These are phyloP conservation scores for Chaetops frenatus DNA, from an alignment of 2,113 vertebrate species.

Conservation along the genomic window DNA sequence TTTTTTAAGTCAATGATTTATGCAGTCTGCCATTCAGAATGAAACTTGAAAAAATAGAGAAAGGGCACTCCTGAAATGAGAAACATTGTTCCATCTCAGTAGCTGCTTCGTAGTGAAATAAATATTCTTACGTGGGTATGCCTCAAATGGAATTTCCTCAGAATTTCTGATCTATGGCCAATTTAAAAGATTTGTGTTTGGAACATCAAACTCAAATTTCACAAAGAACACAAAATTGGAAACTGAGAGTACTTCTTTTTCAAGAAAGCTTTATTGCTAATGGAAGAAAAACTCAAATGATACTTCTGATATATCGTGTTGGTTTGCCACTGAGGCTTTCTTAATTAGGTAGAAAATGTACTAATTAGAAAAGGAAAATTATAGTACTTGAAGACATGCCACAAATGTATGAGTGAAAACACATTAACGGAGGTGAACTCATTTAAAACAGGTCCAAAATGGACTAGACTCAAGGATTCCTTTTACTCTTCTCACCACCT, in stretches of 20 bases:
- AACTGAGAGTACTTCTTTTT: neutral
- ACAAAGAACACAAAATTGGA: neutral
- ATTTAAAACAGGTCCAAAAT: neutral
- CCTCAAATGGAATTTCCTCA: neutral
- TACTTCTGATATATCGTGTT: neutral
- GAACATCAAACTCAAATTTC: neutral
- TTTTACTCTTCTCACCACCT: neutral
- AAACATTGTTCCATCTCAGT: neutral
- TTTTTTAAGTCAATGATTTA: neutral
- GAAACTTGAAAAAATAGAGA: neutral
- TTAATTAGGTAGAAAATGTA: neutral
- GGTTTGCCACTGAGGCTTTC: neutral
- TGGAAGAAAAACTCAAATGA: slow-evolving; percentile 10
- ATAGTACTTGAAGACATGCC: neutral
- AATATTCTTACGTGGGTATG: neutral
- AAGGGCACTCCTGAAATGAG: neutral
- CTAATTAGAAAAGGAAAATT: neutral
- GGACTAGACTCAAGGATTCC: neutral
- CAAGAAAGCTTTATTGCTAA: neutral
- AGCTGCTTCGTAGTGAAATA: neutral
- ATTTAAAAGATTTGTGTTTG: neutral
- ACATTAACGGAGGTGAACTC: neutral
- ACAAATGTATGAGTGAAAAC: neutral
- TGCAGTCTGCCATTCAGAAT: neutral
- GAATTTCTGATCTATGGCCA: neutral